Base-by-base conservation (phyloP, 2,888 invertebrate species). In the Scaptodrosophila latifasciaeformis region DNA sequence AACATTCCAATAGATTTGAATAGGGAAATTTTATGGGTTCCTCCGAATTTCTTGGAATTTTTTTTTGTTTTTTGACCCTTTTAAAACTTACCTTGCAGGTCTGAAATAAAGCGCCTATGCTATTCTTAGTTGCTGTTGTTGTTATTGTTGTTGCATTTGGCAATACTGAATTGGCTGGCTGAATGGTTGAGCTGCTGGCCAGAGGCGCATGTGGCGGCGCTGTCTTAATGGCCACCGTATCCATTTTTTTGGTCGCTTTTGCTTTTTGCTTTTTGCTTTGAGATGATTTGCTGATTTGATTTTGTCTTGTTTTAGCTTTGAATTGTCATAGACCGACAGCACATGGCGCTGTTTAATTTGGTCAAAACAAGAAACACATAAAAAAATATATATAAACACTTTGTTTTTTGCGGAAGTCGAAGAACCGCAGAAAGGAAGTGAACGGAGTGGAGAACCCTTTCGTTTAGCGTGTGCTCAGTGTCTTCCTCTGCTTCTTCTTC, bases 51-150 rank as follows among this genome's bases (percentile, higher is more conserved):
- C 24, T 7, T 5, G 24, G 24, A 24, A 24, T 24, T 7, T 3
- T 24, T 24, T 7, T 7, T 3, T 7, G 24, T 7, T 5, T 24
- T 17, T 15, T 43, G 29, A 3, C 4, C 9, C 29, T 27, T 13
- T 29, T 24, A 9, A 39, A 48, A 59, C 82, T 85, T 83, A 86
- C 86, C 86, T 86, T 86, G 86, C 86, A 86, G 49, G 86, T 87
- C 78, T 87, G 86, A 65, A 87, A 87, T 65, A 87, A 86, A 46
- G 87, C 86, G 63, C 86, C 86, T 77, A 86, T 72, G 65, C 81
- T 83, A 43, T 81, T 63, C 48, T 74, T 70, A 60, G 37, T 65
- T 39, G 62, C 64, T 31, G 46, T 65, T 17, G 52, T 40, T 45
- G 49, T 12, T 51, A 57, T 50, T 45, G 30, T 43, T 56, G 72